These are phyloP conservation scores for Choloepus hoffmanni DNA, from an alignment of 2,113 vertebrate genomes.

Conservation along the genomic window DNA sequence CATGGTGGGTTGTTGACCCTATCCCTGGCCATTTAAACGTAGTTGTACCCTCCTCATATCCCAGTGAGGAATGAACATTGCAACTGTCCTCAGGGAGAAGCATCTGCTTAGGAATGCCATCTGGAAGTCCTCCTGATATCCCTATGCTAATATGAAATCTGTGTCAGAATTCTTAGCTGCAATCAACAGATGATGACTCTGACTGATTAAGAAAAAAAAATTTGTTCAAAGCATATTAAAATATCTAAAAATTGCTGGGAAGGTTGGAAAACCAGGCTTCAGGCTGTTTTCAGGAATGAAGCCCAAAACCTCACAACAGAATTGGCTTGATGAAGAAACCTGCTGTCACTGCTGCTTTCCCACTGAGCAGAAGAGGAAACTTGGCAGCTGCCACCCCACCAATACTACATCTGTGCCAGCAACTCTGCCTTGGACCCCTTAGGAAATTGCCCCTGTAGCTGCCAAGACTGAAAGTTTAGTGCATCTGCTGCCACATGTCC, in stretches of 20 bases:
- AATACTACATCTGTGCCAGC: constrained; percentile 21
- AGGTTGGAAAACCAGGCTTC: neutral
- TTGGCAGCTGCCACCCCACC: constrained; percentile 19
- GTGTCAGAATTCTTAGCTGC: neutral
- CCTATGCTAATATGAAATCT: neutral
- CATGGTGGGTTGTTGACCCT: neutral
- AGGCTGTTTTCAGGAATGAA: constrained; percentile 61
- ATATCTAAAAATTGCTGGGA: constrained; percentile 57
- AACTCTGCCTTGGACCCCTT: neutral
- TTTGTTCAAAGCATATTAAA: constrained; percentile 57
- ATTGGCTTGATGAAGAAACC: constrained; percentile 43
- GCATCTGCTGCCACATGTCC: neutral
- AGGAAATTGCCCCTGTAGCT: neutral
- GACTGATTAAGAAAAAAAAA: neutral
- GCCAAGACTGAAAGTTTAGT: constrained; percentile 40
- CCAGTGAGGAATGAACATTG: neutral
- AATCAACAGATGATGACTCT: constrained; percentile 15
- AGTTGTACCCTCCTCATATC: neutral
- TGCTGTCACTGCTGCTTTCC: neutral
- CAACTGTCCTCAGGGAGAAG: neutral
- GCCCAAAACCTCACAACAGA: constrained; percentile 50
- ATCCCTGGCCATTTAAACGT: neutral
- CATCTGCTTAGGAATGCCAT: neutral
- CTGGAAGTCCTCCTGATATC: neutral
- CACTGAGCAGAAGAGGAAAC: neutral